Base-by-base conservation (phyloP, 2,888 invertebrate species). In the Amiota communis region DNA sequence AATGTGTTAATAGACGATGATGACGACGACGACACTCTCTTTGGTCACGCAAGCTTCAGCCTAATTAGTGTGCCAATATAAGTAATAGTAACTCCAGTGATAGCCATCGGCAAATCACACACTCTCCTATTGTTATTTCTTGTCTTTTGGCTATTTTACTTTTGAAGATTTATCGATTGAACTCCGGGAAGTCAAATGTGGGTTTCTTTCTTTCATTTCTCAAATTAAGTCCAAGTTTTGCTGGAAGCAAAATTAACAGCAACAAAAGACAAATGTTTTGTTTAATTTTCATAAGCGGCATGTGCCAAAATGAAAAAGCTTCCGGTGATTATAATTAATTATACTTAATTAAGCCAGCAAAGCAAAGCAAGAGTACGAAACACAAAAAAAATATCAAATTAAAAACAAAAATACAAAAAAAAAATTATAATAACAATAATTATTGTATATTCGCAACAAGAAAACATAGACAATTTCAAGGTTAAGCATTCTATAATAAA, bases 281-380 rank as follows among this genome's bases (percentile, higher is more conserved):
- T 36, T 36, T 36, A 36, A 69, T 23, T 53, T 12, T 70, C 72
- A 74, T 71, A 70, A 46, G 36, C 36, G 36, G 36, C 57, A 20
- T 59, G 20, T 17, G 15, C 20, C 57, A 59, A 59, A 69, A 23
- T 81, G 76, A 74, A 78, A 69, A 65, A 57, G 77, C 82, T 83
- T 83, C 85, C 83, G 85, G 81, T 77, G 74, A 80, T 85, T 83
- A 78, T 68, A 61, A 71, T 76, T 83, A 83, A 82, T 83, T 78
- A 81, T 76, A 63, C 17, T 59, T 59, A n/a, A 59, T 51, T 51
- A 51, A n/a, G 53, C 36, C 36, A 36, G 53, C 53, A 51, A 51
- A 23, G 1, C 51, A n/a, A n/a, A 51, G 3, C 12, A n/a, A 51
- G 53, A 51, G n/a, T 51, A 51, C 3, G 6, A n/a, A 59, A 12